Percentiles rank a stretch among this genome's conserved stretches.
phyloP scores from a whole-genome alignment of 2,888 invertebrate species.

The Caprella mutica region DNA sequence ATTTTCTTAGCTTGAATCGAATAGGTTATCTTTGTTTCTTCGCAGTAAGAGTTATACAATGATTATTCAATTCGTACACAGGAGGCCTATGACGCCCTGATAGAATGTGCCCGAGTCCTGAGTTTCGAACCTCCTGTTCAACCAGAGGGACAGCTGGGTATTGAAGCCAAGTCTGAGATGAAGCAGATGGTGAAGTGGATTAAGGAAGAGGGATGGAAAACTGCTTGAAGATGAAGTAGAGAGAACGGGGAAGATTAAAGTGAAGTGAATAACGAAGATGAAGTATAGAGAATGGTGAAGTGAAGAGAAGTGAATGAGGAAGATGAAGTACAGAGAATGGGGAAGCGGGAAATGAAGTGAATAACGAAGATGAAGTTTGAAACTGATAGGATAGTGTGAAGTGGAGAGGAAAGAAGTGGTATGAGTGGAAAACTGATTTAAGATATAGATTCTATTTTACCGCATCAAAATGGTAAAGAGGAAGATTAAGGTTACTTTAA shows the following conservation, averaged over 20 bases:
- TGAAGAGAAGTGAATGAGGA: background rate
- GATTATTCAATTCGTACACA: too few relatives aligned
- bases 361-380: background rate
- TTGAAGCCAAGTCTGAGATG: conserved; percentile 30
- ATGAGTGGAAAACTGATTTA: too few relatives aligned
- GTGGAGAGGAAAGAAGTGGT: too few relatives aligned
- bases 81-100: conserved; percentile 19
- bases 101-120: conserved; percentile 29
- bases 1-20: too few relatives aligned
- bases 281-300: background rate
- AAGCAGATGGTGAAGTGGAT: conserved; percentile 26
- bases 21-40: too few relatives aligned
- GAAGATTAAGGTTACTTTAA: too few relatives aligned
- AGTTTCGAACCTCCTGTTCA: conserved; percentile 29
- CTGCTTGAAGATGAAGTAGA: too few relatives aligned
- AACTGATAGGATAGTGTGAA: background rate
- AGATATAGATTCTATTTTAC: too few relatives aligned
- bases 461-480: too few relatives aligned
- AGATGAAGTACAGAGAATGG: too few relatives aligned
- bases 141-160: conserved; percentile 30
- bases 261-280: too few relatives aligned
- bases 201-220: conserved; percentile 32
- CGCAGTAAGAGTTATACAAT: too few relatives aligned
- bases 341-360: background rate
- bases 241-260: background rate